Base-by-base conservation (phyloP, 2,113 vertebrate genomes). In the Salvelinus fontinalis region DNA sequence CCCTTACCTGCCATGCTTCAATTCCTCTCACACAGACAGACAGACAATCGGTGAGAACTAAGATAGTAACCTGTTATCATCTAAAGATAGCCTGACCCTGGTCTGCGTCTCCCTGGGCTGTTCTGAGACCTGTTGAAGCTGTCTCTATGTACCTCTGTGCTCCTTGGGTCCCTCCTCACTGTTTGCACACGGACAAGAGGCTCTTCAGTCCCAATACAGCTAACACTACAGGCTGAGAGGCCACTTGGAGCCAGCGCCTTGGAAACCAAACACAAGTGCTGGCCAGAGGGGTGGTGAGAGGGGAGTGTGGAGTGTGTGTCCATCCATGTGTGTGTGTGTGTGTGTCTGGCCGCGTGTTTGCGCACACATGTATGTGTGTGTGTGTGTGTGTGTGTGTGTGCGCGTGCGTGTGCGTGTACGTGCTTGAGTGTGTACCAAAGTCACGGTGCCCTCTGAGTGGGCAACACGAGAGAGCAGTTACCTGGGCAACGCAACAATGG, bases 201-300 rank as follows among this genome's bases (percentile, higher is more conserved):
- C 48, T 18, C 70, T 62, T 67, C 54, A 73, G 18, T 67, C 54
- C 49, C 34, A 70, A 62, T 49, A 79, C 4, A 14, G 59, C 71
- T 57, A 44, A 34, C 18, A 11, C 26, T 16, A 12, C 8, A 65
- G 22, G 3, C 78, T 85, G 74, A 88, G 86, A 79, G 87, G 77
- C 86, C 86, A 88, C 88, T 91, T 31, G 59, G 79, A 83, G 75
- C 3, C 67, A 80, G 81, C 73, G 9, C 87, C 89, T 88, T 91
- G 89, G 91, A 87, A 93, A 93, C 91, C 89, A 90, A 84, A 92
- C 90, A 91, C 90, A 88, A 64, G 77, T 78, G 64, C 68, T 59
- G 71, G 71, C 83, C 71, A 49, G 75, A 27, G 2, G 59, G 67
- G 64, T 26, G 44, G 39, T 4, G 18, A 78, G 31, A 39, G 12